These are phyloP conservation scores for Drosophila dunni DNA, from an alignment of 1,140 invertebrate species.

Conservation along the genomic window DNA sequence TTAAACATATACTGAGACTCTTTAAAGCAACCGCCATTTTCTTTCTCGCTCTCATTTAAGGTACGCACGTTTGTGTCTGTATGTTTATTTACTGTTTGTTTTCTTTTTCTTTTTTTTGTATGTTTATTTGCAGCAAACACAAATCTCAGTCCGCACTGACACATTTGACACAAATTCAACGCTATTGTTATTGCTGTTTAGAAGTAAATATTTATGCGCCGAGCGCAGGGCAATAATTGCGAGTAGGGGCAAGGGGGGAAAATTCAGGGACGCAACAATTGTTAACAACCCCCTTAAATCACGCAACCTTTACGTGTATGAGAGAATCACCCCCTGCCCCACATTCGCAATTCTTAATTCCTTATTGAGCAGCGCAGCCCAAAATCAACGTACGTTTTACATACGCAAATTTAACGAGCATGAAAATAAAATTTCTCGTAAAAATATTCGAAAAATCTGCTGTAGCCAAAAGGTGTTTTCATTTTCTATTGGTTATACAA, in stretches of 20 bases:
- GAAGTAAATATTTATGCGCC: conserved; percentile 67
- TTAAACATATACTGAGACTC: neutral
- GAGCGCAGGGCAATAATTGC: conserved; percentile 41
- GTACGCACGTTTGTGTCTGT: conserved; percentile 7
- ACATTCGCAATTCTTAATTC: conserved; percentile 20
- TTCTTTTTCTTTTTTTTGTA: conserved; percentile 39
- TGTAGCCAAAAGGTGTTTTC: conserved; percentile 62
- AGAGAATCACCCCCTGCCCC: conserved; percentile 16
- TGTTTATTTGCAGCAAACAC: conserved; percentile 71
- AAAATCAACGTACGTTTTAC: conserved; percentile 22
- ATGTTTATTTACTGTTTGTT: conserved; percentile 41
- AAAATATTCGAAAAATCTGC: conserved; percentile 66
- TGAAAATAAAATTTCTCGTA: conserved; percentile 65
- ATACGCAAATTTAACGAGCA: conserved; percentile 47
- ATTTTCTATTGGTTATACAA: conserved; percentile 47
- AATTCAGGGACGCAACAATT: too few relatives aligned
- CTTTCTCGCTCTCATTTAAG: conserved; percentile 25
- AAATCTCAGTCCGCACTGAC: conserved; percentile 59
- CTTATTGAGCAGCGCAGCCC: conserved; percentile 4
- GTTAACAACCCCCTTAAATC: conserved; percentile 60
- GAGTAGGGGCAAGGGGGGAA: conserved; percentile 4
- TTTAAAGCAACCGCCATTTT: conserved; percentile 34
- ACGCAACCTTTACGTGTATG: conserved; percentile 57
- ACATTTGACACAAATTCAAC: conserved; percentile 76
- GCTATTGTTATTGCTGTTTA: conserved; percentile 36